Conservation (phyloP, 2,113 vertebrate species). For the Gambusia holbrooki region DNA sequence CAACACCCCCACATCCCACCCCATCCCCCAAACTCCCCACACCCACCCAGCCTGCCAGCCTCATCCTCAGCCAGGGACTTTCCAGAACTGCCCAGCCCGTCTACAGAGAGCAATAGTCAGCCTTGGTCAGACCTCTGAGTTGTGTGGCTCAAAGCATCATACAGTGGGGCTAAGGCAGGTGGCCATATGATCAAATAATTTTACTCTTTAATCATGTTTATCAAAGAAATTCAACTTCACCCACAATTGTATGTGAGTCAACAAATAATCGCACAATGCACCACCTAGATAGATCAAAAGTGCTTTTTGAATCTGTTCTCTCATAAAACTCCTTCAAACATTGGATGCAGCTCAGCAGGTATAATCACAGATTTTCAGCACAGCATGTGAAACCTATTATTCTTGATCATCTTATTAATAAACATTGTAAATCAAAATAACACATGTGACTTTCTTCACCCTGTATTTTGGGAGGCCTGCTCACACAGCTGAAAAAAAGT, state of each 20-base stretch:
- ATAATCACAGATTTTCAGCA: constrained; percentile 32
- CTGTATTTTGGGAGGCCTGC: constrained; percentile 22
- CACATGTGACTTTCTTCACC: constrained; percentile 7
- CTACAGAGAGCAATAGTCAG: constrained; percentile 60
- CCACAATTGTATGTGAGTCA: constrained; percentile 42
- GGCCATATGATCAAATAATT: constrained; percentile 1
- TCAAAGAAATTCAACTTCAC: constrained; percentile 51
- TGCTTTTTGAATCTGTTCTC: constrained; percentile 31
- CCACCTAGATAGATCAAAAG: constrained; percentile 47
- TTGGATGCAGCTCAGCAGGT: constrained; percentile 61
- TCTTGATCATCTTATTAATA: constrained; percentile 36
- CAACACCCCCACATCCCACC: constrained; percentile 39
- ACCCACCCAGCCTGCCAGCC: constrained; percentile 63
- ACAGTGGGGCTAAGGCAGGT: constrained; percentile 27
- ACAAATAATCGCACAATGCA: constrained; percentile 36
- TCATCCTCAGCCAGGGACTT: constrained; percentile 81
- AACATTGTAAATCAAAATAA: constrained; percentile 35
- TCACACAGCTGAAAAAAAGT: constrained; percentile 33
- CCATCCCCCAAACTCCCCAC: constrained; percentile 12
- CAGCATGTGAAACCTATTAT: constrained; percentile 42
- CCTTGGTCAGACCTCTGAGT: constrained; percentile 45
- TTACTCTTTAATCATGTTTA: constrained; percentile 40
- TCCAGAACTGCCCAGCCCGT: constrained; percentile 77
- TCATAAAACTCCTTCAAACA: constrained; percentile 55
- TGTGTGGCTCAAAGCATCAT: constrained; percentile 44